These are phyloP conservation scores for Ramphastos sulfuratus DNA, from an alignment of 2,113 vertebrate genomes.

Conservation along the genomic window DNA sequence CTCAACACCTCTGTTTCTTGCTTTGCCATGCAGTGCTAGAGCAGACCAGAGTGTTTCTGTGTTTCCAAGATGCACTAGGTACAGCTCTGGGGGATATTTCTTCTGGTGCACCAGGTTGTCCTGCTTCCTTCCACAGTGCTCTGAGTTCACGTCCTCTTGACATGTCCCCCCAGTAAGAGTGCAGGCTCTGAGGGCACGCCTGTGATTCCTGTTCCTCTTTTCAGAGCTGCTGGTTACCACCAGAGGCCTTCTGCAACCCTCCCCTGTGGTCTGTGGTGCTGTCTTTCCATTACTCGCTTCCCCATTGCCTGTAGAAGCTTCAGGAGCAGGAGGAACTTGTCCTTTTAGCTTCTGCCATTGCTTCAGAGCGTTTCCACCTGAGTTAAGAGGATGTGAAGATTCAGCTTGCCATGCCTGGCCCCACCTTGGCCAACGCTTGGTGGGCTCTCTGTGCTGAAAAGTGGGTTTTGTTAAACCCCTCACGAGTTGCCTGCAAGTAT, in stretches of 20 bases:
- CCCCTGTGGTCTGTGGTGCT: not conserved
- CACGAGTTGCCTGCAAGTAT: not conserved
- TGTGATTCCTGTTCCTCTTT: not conserved
- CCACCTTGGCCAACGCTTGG: not conserved
- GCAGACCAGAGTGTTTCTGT: not conserved
- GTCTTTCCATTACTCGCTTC: not conserved
- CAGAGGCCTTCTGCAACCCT: not conserved
- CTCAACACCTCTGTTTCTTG: not conserved
- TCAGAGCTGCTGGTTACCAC: not conserved
- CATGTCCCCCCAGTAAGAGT: not conserved
- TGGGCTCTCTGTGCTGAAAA: not conserved
- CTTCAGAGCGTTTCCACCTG: not conserved
- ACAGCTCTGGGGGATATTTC: not conserved
- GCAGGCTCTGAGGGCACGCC: not conserved
- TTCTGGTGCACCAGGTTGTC: not conserved
- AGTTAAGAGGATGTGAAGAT: not conserved
- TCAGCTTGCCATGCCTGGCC: not conserved
- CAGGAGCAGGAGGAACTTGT: slow-evolving; percentile 9
- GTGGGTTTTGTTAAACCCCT: not conserved
- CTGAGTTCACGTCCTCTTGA: not conserved
- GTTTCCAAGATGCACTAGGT: not conserved
- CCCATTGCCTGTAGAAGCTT: not conserved
- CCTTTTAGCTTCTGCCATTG: not conserved
- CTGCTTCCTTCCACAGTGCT: not conserved
- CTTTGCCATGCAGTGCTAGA: not conserved